Evolutionary conservation across 2,797 vertebrate genomes (phyloP).

Genomic region (Chiroxiphia lanceolata): DNA sequence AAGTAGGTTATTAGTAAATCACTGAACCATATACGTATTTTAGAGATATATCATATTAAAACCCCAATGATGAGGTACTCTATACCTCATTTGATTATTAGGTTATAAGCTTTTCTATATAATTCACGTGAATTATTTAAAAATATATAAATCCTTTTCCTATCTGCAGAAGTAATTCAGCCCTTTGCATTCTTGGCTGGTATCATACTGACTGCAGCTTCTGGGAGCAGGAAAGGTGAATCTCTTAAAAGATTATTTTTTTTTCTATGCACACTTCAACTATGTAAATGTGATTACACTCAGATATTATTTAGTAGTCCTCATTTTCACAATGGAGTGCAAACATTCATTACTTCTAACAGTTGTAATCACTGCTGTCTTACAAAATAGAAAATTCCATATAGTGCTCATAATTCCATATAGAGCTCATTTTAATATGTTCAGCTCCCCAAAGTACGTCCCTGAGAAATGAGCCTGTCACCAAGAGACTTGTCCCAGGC

Average conservation of each 20-base stretch:
- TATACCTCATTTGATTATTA: background rate
- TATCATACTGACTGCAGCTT: background rate
- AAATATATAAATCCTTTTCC: background rate
- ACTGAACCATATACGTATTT: background rate
- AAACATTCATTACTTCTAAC: background rate
- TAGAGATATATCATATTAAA: background rate
- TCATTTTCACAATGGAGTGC: background rate
- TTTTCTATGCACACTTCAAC: background rate
- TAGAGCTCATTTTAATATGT: rapidly evolving
- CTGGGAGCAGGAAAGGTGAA: background rate
- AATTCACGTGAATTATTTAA: background rate
- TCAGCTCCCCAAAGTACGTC: background rate
- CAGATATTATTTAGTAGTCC: background rate
- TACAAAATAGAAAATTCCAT: background rate
- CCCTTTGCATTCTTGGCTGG: background rate
- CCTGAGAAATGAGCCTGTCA: background rate
- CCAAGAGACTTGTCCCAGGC: background rate
- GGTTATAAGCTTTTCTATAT: background rate
- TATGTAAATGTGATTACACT: background rate
- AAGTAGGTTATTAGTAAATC: conserved; percentile 20
- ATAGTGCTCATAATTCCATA: background rate
- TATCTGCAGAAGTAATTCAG: background rate
- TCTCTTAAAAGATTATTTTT: background rate
- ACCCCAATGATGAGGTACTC: background rate
- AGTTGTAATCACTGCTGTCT: background rate